Percentiles rank a stretch among this genome's conserved stretches.
Evolutionary conservation across 2,888 invertebrate genomes (phyloP).

Genomic region (Acholoe squamosa): DNA sequence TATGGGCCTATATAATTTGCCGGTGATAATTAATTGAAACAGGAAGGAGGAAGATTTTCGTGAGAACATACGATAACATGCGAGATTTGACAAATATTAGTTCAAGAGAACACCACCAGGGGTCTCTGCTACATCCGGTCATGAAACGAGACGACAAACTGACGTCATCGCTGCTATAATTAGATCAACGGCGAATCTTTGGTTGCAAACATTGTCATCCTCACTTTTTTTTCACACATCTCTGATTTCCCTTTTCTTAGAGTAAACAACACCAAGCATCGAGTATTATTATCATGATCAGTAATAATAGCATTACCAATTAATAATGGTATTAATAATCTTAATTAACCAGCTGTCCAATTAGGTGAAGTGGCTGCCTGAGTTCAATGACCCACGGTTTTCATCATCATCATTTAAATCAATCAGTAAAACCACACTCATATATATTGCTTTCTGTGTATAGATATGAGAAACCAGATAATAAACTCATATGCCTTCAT

Average conservation of each 20-base stretch:
- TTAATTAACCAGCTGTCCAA: constrained; percentile 1
- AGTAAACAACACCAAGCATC: neutral
- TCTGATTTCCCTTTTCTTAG: neutral
- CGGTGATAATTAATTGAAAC: neutral
- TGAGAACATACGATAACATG: constrained; percentile 17
- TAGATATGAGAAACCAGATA: constrained; percentile 51
- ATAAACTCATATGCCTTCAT: constrained; percentile 10
- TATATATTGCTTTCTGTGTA: constrained; percentile 58
- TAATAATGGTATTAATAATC: neutral
- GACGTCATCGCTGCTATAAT: neutral
- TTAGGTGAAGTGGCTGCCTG: constrained; percentile 42
- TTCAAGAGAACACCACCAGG: constrained; percentile 47
- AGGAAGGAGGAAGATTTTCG: neutral
- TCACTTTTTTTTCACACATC: neutral
- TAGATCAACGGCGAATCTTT: neutral
- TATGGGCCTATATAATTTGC: no score
- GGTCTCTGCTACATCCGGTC: constrained; percentile 20
- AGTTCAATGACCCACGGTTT: neutral
- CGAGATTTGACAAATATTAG: constrained; percentile 4
- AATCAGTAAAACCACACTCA: neutral
- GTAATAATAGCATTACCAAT: neutral
- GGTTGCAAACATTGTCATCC: constrained; percentile 14
- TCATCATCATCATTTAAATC: no score
- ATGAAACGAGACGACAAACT: neutral
- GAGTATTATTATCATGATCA: constrained; percentile 8